Evolutionary conservation across 2,888 invertebrate species (phyloP).

Genomic region (Acanthococcus lagerstroemiae): DNA sequence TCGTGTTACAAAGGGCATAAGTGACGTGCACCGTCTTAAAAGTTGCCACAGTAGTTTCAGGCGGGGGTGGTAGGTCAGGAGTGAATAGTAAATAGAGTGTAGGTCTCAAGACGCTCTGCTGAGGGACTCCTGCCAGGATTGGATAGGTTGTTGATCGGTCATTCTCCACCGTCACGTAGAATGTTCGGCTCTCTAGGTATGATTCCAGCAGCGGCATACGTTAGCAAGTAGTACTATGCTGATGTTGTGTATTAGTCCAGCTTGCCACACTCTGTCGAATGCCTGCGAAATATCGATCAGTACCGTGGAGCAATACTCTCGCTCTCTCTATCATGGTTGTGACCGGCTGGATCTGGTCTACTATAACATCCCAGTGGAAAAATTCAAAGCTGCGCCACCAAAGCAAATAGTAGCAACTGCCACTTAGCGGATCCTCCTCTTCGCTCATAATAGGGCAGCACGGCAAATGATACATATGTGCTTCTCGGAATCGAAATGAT

Average conservation of each 20-base stretch:
- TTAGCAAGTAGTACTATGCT: no score
- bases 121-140: not conserved
- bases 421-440: no score
- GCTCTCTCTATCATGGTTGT: not conserved
- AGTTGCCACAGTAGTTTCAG: not conserved
- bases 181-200: no score
- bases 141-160: not conserved
- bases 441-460: no score
- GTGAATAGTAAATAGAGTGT: no score
- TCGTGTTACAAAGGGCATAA: not conserved
- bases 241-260: no score
- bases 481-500: not conserved
- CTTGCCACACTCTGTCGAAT: not conserved
- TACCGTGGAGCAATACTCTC: not conserved
- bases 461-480: no score
- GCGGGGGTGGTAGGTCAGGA: not conserved
- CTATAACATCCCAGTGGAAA: no score
- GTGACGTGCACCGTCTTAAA: not conserved
- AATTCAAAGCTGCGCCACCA: no score
- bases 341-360: not conserved
- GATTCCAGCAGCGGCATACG: not conserved
- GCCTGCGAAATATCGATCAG: not conserved
- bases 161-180: not conserved
- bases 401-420: no score
- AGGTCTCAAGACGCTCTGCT: not conserved